Evolutionary conservation across 2,113 vertebrate genomes (phyloP).

Genomic region (Tamias sibiricus): DNA sequence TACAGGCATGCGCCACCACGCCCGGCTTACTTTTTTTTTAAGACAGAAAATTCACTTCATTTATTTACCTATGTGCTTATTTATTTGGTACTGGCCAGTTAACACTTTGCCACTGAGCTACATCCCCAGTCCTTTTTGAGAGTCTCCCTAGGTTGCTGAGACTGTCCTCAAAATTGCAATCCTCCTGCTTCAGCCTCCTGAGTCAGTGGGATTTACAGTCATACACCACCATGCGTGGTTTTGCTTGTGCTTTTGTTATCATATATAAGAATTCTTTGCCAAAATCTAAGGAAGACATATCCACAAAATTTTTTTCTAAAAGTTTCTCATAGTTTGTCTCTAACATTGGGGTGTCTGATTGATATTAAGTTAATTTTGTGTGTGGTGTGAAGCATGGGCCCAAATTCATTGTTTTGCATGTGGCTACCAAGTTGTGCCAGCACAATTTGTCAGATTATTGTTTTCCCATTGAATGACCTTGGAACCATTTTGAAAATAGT

Average conservation of each 20-base stretch:
- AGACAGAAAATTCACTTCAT: too few relatives aligned
- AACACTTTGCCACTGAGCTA: too few relatives aligned
- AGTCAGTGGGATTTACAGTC: too few relatives aligned
- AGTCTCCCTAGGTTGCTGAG: too few relatives aligned
- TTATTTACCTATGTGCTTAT: too few relatives aligned
- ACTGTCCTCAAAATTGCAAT: too few relatives aligned
- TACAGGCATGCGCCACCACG: too few relatives aligned
- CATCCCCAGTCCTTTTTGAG: too few relatives aligned
- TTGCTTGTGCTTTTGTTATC: neutral
- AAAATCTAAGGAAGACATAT: neutral
- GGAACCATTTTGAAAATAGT: neutral
- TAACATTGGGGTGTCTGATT: neutral
- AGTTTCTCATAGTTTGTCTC: conserved; percentile 3
- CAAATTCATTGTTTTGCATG: neutral
- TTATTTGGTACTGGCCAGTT: too few relatives aligned
- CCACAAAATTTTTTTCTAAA: neutral
- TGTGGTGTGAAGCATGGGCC: neutral
- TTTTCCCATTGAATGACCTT: neutral
- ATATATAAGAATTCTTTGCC: neutral
- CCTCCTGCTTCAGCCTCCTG: too few relatives aligned
- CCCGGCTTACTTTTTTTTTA: too few relatives aligned
- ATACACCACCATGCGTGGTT: too few relatives aligned
- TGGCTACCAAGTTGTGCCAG: neutral
- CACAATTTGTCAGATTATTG: neutral
- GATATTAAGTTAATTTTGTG: conserved; percentile 4